Percentiles rank a stretch among this genome's conserved stretches.
These are phyloP conservation scores for Poeciliopsis turrubarensis DNA, from an alignment of 2,113 vertebrate species.

Conservation along the genomic window DNA sequence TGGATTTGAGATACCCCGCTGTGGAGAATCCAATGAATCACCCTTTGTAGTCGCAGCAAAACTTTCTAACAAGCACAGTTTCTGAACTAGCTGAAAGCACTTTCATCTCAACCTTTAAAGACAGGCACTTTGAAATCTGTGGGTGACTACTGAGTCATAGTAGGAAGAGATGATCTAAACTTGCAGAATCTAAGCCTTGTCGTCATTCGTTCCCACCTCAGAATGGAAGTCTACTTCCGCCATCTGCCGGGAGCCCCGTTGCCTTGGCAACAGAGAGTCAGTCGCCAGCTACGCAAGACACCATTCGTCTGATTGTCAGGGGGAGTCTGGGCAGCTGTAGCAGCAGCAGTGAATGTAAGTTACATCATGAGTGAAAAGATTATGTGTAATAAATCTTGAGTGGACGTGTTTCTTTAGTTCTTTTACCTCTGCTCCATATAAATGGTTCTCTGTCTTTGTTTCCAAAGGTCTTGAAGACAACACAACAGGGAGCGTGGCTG, in stretches of 20 bases:
- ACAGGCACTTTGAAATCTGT: conserved; percentile 40
- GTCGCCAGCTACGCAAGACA: conserved; percentile 86
- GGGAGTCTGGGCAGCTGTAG: conserved; percentile 97
- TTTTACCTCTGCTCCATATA: background rate
- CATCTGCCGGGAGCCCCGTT: conserved; percentile 81
- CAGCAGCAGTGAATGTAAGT: conserved; percentile 97
- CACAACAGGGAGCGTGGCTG: conserved; percentile 91
- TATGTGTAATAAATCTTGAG: conserved; percentile 4
- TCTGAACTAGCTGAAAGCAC: conserved; percentile 25
- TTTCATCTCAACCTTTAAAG: conserved; percentile 53
- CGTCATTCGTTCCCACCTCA: conserved; percentile 75
- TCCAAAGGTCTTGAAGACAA: conserved; percentile 91
- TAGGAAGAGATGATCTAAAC: conserved; percentile 54
- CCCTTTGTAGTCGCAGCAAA: conserved; percentile 3
- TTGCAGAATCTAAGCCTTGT: conserved; percentile 48
- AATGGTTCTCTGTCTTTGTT: conserved; percentile 31
- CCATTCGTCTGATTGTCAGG: conserved; percentile 95
- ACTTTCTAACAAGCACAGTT: conserved; percentile 41
- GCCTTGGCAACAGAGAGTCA: conserved; percentile 81
- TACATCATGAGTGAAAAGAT: background rate
- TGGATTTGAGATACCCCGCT: conserved; percentile 7
- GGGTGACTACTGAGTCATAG: conserved; percentile 64
- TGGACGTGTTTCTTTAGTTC: too few species aligned
- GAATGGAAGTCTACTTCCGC: conserved; percentile 86
- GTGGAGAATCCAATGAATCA: conserved; percentile 56